Evolutionary conservation across 2,797 vertebrate species (phyloP).

Genomic region (Melanotaenia nigrans): DNA sequence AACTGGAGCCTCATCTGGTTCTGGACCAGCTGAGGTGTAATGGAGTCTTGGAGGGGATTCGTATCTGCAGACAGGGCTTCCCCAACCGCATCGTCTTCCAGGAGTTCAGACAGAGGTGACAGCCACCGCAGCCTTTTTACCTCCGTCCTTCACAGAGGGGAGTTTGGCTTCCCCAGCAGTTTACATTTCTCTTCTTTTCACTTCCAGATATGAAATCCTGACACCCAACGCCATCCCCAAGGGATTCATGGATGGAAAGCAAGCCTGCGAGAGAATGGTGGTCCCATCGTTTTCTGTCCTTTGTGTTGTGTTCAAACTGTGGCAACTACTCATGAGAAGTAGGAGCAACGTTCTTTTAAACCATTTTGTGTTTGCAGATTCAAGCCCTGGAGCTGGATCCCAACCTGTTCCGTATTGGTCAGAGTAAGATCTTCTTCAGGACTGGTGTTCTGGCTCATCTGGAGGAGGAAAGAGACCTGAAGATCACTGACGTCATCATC

Average conservation of each 20-base stretch:
- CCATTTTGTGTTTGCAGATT: constrained; percentile 80
- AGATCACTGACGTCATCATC: constrained; percentile 98
- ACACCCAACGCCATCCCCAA: constrained; percentile 98
- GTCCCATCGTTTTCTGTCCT: background rate
- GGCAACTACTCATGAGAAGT: background rate
- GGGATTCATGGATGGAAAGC: constrained; percentile 98
- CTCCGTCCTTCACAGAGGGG: background rate
- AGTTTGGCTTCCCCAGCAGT: background rate
- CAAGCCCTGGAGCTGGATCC: constrained; percentile 93
- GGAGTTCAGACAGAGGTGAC: constrained; percentile 91
- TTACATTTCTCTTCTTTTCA: constrained; percentile 26
- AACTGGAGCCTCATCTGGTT: constrained; percentile 87
- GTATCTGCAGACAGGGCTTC: constrained; percentile 94
- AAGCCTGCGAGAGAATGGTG: constrained; percentile 98
- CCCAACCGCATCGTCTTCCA: constrained; percentile 94
- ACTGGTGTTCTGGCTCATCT: constrained; percentile 96
- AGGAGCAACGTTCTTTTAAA: background rate
- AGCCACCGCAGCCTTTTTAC: background rate
- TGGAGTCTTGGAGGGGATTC: constrained; percentile 92
- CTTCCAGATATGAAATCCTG: constrained; percentile 93
- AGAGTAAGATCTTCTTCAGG: constrained; percentile 99
- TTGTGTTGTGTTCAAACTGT: background rate
- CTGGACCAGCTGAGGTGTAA: constrained; percentile 93
- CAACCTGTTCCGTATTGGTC: constrained; percentile 95
- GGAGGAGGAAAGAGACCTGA: constrained; percentile 96